phyloP scores from a whole-genome alignment of 1,140 invertebrate species.

The Zaprionus kolodkinae region DNA sequence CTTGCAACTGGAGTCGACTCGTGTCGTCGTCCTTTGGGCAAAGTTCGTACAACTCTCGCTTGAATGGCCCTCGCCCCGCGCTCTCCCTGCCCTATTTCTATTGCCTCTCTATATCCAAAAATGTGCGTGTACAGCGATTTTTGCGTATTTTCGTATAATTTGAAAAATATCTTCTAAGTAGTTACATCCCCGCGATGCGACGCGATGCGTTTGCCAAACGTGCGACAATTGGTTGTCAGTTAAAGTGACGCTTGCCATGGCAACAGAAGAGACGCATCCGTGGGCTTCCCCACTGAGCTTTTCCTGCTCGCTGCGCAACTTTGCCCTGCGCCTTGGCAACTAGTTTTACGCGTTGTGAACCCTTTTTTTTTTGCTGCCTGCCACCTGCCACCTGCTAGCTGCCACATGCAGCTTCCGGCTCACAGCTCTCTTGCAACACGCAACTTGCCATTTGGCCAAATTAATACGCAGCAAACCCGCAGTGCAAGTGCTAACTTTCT shows the following conservation, averaged over 20 bases:
- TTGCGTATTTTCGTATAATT: conserved; percentile 50
- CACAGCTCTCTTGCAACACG: conserved; percentile 28
- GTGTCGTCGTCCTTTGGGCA: conserved; percentile 51
- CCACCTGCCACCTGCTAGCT: not conserved
- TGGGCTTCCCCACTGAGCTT: not conserved
- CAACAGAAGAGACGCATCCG: not conserved
- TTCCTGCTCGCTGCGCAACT: not conserved
- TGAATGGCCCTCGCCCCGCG: not conserved
- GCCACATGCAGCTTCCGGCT: no score
- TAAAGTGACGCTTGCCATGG: conserved; percentile 3
- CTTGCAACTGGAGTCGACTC: not conserved
- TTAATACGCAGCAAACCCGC: conserved; percentile 44
- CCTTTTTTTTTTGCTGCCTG: not conserved
- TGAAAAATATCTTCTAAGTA: conserved; percentile 48
- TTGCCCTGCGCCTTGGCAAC: not conserved
- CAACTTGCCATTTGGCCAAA: conserved; percentile 56
- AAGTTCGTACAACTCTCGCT: conserved; percentile 47
- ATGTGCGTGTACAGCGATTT: conserved; percentile 25
- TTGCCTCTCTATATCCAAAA: not conserved
- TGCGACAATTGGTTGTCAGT: conserved; percentile 35
- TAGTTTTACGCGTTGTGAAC: not conserved
- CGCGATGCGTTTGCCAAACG: conserved; percentile 3
- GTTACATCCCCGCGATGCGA: conserved; percentile 18
- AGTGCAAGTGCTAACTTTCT: conserved; percentile 1
- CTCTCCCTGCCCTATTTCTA: not conserved